Evolutionary conservation across 2,113 vertebrate species (phyloP).

Genomic region (Daboia siamensis): DNA sequence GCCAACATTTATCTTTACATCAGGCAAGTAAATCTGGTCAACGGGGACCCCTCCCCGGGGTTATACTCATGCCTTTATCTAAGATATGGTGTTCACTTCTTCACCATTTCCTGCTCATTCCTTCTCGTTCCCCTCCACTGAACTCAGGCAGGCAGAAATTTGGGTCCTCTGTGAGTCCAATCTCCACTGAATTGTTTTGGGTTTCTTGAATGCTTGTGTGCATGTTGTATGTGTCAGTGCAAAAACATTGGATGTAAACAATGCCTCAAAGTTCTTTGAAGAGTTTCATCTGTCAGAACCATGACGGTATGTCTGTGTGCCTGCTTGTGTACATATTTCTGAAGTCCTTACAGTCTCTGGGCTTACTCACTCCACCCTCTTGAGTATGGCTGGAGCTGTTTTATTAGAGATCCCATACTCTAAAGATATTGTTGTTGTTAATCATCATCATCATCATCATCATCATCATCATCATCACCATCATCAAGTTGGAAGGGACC

Average conservation of each 20-base stretch:
- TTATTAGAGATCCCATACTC: background rate
- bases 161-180: background rate
- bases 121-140: background rate
- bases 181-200: background rate
- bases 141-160: background rate
- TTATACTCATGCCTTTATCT: background rate
- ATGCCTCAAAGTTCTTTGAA: no score
- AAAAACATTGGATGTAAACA: no score
- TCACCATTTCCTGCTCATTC: background rate
- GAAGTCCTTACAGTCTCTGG: background rate
- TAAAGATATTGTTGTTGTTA: background rate
- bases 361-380: no score
- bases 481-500: no score
- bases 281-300: no score
- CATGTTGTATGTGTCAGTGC: background rate
- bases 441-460: no score
- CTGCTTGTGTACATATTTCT: no score
- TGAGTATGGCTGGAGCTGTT: background rate
- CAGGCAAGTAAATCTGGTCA: background rate
- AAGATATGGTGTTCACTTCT: background rate
- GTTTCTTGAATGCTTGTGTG: background rate
- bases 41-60: background rate
- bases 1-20: background rate
- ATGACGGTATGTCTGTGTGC: background rate
- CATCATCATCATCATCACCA: no score